These are phyloP conservation scores for Ennomos fuscantarius DNA, from an alignment of 2,888 invertebrate species.

Conservation along the genomic window DNA sequence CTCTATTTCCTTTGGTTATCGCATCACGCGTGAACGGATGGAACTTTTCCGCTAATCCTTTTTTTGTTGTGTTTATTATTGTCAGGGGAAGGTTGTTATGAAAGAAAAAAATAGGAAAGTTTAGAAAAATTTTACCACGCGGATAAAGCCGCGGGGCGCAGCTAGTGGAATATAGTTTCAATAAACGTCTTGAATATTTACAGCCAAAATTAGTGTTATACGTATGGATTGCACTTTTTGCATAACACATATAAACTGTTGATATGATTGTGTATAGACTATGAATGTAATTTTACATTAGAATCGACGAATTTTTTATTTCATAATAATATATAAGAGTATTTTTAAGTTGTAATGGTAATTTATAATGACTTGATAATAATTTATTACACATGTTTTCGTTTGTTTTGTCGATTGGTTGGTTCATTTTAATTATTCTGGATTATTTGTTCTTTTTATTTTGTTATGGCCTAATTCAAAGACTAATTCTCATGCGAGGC, in stretches of 20 bases:
- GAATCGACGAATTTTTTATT: slow-evolving; percentile 52
- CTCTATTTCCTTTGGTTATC: no score
- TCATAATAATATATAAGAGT: slow-evolving; percentile 43
- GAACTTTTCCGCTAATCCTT: no score
- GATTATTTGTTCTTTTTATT: slow-evolving; percentile 22
- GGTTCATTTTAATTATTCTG: slow-evolving; percentile 20
- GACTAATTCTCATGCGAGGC: slow-evolving; percentile 40
- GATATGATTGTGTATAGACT: slow-evolving; percentile 75
- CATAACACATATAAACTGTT: slow-evolving; percentile 76
- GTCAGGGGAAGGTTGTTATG: no score
- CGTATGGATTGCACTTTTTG: slow-evolving; percentile 78
- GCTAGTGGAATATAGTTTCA: slow-evolving; percentile 1
- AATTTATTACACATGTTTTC: slow-evolving; percentile 37
- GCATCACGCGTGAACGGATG: no score
- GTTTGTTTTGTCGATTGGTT: slow-evolving; percentile 24
- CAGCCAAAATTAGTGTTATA: slow-evolving; percentile 47
- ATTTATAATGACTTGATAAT: slow-evolving; percentile 31
- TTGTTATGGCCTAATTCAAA: slow-evolving; percentile 45
- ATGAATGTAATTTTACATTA: slow-evolving; percentile 70
- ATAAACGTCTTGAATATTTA: slow-evolving; percentile 9
- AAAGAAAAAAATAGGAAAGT: no score
- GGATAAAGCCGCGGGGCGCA: no score
- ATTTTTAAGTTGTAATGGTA: slow-evolving; percentile 22
- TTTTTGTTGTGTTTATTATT: no score
- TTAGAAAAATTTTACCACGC: no score